phyloP scores from a whole-genome alignment of 2,797 vertebrate genomes.

The Enteromius fasciolatus region DNA sequence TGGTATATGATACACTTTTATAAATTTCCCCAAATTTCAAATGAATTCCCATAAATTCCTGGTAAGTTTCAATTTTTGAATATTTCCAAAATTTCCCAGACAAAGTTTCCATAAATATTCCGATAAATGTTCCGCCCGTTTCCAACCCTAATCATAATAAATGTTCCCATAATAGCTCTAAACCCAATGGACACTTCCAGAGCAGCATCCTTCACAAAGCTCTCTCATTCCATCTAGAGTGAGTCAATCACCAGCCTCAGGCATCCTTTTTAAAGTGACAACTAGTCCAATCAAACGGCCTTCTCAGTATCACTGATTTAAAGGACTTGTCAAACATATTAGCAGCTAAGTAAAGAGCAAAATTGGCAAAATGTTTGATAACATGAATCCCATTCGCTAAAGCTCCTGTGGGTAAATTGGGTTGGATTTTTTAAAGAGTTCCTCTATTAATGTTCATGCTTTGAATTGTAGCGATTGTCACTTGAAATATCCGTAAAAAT shows the following conservation, averaged over 20 bases:
- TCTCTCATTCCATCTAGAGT: slow-evolving; percentile 48
- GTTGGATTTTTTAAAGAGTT: slow-evolving; percentile 62
- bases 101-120: too few species aligned
- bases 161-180: slow-evolving; percentile 59
- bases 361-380: slow-evolving; percentile 68
- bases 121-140: too few species aligned
- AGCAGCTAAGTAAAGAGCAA: slow-evolving; percentile 61
- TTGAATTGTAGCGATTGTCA: slow-evolving; percentile 64
- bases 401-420: slow-evolving; percentile 63
- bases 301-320: slow-evolving; percentile 65
- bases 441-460: slow-evolving; percentile 72
- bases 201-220: slow-evolving; percentile 48
- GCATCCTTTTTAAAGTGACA: slow-evolving; percentile 64
- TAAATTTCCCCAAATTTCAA: too few species aligned
- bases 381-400: slow-evolving; percentile 57
- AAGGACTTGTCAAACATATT: slow-evolving; percentile 65
- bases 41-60: too few species aligned
- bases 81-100: too few species aligned
- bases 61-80: too few species aligned
- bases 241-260: slow-evolving; percentile 63
- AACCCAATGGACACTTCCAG: slow-evolving; percentile 60
- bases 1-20: too few species aligned
- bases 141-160: slow-evolving; percentile 52
- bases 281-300: slow-evolving; percentile 66
- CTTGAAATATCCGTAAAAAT: slow-evolving; percentile 63